Evolutionary conservation across 1,140 invertebrate genomes (phyloP), one percentile per base, ranked within the genome.

Genomic region (Leptonema lineaticorne): DNA sequence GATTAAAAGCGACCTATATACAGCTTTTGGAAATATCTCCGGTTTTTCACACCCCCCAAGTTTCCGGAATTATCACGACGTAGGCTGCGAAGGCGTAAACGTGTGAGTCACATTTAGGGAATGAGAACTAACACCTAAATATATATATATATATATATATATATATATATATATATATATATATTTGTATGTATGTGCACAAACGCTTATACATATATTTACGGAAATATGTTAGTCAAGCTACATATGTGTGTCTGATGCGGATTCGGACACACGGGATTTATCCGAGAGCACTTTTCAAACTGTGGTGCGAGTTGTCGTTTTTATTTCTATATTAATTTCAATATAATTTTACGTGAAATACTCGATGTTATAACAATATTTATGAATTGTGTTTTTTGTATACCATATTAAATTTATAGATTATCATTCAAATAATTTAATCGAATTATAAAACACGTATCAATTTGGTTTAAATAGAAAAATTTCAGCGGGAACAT

Each of bases 61-160:
- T n/a, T n/a, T n/a, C n/a, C n/a, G n/a, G n/a, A 58, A 58, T 58
- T 58, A 58, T 58, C 28, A 53, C 29, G 26, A 58, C 8, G 24
- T 4, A 1, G 27, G 30, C 30, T 22, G n/a, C 57, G 62, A 27
- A 45, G 65, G 50, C 48, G 60, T 56, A 58, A 63, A 69, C 62
- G 33, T 60, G 67, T 65, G 53, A 33, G 68, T 30, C 50, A 33
- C 68, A 65, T 57, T 69, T 69, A 48, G 26, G 29, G 41, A 69
- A 69, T 65, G 68, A 65, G 56, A 69, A 69, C 63, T 53, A 48
- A 58, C 56, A 41, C 37, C 11, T 41, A 41, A n/a, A n/a, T n/a
- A n/a, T n/a, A n/a, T n/a, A n/a, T n/a, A n/a, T n/a, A n/a, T n/a
- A n/a, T n/a, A n/a, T n/a, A n/a, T n/a, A n/a, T n/a, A n/a, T n/a